Conservation (phyloP, 1,140 invertebrate species). For the Zaprionus lachaisei region DNA sequence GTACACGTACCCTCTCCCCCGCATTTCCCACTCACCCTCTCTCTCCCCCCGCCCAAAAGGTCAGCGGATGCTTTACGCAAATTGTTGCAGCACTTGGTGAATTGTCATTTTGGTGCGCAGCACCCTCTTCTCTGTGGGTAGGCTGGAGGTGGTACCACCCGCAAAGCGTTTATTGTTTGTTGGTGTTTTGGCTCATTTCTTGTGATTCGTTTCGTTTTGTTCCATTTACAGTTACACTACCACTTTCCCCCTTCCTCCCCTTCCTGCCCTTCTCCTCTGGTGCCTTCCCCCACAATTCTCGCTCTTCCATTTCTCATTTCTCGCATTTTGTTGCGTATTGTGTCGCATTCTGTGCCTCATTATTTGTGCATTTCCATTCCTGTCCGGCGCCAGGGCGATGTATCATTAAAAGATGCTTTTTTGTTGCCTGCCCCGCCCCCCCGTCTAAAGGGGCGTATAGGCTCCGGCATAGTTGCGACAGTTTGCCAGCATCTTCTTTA, state of each 20-base stretch:
- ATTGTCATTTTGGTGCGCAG: conserved; percentile 6
- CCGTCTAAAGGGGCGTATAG: conserved; percentile 16
- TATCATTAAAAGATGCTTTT: conserved; percentile 73
- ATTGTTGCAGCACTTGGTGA: conserved; percentile 36
- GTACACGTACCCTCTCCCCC: not conserved
- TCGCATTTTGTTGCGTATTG: conserved; percentile 33
- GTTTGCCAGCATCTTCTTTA: conserved; percentile 9
- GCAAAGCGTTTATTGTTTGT: conserved; percentile 22
- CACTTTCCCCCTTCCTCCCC: not conserved
- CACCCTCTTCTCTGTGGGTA: not conserved
- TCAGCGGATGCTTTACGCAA: conserved; percentile 48
- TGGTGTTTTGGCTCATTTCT: conserved; percentile 32
- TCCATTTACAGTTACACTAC: not conserved
- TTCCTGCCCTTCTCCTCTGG: not conserved
- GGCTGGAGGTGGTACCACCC: too few species aligned
- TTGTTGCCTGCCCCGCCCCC: conserved; percentile 1
- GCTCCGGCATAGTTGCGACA: conserved; percentile 45
- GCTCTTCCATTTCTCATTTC: not conserved
- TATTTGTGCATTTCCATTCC: conserved; percentile 45
- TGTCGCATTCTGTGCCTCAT: conserved; percentile 62
- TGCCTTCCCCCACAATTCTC: not conserved
- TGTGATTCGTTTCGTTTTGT: conserved; percentile 33
- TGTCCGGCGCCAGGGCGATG: conserved; percentile 42
- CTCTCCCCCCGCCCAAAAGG: conserved; percentile 1
- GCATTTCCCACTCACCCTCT: not conserved